A percentile compares a stretch with the other conserved stretches of the same genome.
phyloP scores from a whole-genome alignment of 1,140 invertebrate genomes.

The Drosophila parvula region DNA sequence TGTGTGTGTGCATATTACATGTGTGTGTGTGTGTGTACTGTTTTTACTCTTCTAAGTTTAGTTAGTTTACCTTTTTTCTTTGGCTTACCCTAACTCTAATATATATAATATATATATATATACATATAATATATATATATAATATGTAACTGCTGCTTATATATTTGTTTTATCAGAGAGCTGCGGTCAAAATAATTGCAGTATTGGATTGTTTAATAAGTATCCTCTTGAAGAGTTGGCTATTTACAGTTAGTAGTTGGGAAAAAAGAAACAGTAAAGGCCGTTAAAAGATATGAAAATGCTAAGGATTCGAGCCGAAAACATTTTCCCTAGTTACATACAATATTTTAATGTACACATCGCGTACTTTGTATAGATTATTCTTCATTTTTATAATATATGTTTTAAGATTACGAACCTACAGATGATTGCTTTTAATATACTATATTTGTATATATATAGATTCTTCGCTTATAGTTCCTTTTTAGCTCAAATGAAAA shows the following conservation, averaged over 20 bases:
- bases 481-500: neutral
- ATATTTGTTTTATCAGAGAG: slow-evolving; percentile 1
- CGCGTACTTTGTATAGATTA: neutral
- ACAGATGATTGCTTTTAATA: slow-evolving; percentile 27
- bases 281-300: neutral
- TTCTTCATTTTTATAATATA: neutral
- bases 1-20: slow-evolving; percentile 32
- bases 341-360: neutral
- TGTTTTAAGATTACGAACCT: slow-evolving; percentile 13
- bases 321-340: neutral
- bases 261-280: slow-evolving; percentile 11
- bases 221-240: slow-evolving; percentile 13
- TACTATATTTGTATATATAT: neutral
- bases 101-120: too few species aligned
- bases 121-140: slow-evolving; percentile 26
- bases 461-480: neutral
- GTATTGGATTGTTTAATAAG: neutral
- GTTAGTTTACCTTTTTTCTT: slow-evolving; percentile 23
- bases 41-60: slow-evolving; percentile 6
- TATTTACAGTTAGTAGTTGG: slow-evolving; percentile 20
- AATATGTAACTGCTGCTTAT: slow-evolving; percentile 1
- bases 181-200: slow-evolving; percentile 23
- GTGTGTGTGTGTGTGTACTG: slow-evolving; percentile 17
- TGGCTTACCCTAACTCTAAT: slow-evolving; percentile 41
- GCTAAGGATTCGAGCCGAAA: neutral